Conservation (phyloP, 2,797 vertebrate genomes). For the Spinus pinus region DNA sequence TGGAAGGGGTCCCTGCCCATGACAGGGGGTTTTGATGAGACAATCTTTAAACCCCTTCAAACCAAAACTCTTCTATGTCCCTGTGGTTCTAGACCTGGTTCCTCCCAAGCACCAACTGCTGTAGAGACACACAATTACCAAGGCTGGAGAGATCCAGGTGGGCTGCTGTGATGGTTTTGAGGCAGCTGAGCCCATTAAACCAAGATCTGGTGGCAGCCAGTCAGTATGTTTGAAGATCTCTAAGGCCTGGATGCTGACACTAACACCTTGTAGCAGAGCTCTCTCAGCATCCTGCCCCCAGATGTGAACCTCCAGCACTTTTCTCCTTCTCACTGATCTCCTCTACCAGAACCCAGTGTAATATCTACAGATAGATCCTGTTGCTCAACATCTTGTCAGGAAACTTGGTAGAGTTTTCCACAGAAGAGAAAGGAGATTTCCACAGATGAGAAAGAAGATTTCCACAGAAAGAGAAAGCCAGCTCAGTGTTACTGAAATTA, state of each 20-base stretch:
- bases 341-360: background rate
- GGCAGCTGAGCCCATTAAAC: background rate
- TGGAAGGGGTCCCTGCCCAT: background rate
- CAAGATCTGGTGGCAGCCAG: background rate
- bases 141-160: background rate
- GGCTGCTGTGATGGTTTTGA: fast-evolving
- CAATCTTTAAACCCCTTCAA: background rate
- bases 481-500: background rate
- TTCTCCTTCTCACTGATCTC: background rate
- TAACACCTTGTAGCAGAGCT: background rate
- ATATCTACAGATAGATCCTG: background rate
- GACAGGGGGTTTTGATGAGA: background rate
- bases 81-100: background rate
- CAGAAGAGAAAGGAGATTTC: background rate
- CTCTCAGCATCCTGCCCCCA: background rate
- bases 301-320: background rate
- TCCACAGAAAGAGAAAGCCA: background rate
- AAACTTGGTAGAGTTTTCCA: background rate
- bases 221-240: background rate
- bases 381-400: background rate
- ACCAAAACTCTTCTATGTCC: background rate
- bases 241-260: background rate
- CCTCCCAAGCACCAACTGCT: fast-evolving
- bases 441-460: background rate
- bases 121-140: background rate